These are phyloP conservation scores for Pecten maximus DNA, from an alignment of 2,888 invertebrate genomes.

Conservation along the genomic window DNA sequence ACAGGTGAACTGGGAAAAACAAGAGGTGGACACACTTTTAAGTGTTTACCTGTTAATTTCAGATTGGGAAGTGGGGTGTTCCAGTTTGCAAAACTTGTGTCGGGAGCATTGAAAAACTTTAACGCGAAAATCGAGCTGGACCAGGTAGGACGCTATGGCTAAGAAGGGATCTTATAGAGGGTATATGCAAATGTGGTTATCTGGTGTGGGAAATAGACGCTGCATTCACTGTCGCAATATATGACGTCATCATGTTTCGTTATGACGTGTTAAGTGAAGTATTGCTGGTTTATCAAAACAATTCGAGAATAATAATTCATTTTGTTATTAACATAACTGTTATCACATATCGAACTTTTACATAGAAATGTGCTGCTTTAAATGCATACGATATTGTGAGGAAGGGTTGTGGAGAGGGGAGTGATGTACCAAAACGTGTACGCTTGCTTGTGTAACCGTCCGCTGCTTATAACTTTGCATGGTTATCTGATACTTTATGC, in stretches of 20 bases:
- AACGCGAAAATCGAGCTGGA: slow-evolving; percentile 89
- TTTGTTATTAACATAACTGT: too few species aligned
- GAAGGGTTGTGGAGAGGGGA: not conserved
- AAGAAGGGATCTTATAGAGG: too few species aligned
- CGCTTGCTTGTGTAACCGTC: slow-evolving; percentile 31
- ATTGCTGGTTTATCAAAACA: too few species aligned
- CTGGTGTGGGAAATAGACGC: not conserved
- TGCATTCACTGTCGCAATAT: not conserved
- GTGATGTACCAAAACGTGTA: not conserved
- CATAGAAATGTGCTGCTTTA: too few species aligned
- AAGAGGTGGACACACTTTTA: not conserved
- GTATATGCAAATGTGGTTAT: too few species aligned
- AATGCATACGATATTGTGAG: too few species aligned
- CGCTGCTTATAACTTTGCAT: not conserved
- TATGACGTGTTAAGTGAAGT: too few species aligned
- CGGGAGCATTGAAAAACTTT: slow-evolving; percentile 88
- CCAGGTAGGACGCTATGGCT: slow-evolving; percentile 84
- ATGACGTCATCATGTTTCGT: not conserved
- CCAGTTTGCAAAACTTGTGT: slow-evolving; percentile 88
- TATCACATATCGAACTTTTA: too few species aligned
- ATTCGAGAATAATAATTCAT: too few species aligned
- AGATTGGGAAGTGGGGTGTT: slow-evolving; percentile 83
- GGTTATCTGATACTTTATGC: not conserved
- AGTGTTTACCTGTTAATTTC: slow-evolving; percentile 44
- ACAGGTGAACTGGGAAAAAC: too few species aligned